Evolutionary conservation across 2,113 vertebrate species (phyloP).

Genomic region (Dipodomys ordii): DNA sequence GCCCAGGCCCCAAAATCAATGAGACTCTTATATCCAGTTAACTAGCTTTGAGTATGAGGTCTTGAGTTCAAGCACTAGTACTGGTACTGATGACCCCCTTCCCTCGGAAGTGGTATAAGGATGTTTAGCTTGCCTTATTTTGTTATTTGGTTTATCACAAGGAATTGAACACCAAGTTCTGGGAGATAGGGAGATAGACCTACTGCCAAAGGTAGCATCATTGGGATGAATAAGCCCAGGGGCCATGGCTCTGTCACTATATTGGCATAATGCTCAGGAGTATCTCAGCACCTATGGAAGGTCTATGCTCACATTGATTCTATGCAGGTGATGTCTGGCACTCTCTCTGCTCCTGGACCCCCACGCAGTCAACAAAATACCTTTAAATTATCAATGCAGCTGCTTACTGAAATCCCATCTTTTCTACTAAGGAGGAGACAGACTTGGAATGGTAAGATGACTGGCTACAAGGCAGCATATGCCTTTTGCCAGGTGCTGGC

Average conservation of each 20-base stretch:
- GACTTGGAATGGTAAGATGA: neutral
- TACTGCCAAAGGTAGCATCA: neutral
- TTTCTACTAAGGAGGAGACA: neutral
- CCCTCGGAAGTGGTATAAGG: neutral
- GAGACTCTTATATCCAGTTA: too few species aligned
- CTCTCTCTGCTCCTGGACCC: neutral
- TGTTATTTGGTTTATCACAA: slow-evolving; percentile 15
- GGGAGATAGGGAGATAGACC: neutral
- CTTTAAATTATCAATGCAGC: neutral
- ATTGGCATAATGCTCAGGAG: neutral
- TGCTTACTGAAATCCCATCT: neutral
- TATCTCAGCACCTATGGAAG: neutral
- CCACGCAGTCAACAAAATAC: neutral
- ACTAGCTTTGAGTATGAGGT: too few species aligned
- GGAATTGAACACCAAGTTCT: neutral
- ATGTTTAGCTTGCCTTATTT: neutral
- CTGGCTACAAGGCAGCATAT: too few species aligned
- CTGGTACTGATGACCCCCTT: neutral
- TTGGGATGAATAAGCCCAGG: neutral
- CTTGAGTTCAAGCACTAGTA: too few species aligned
- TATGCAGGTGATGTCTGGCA: neutral
- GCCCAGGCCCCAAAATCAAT: too few species aligned
- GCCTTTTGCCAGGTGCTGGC: neutral
- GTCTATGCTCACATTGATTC: neutral
- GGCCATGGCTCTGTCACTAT: neutral